Conservation (phyloP, 2,113 vertebrate genomes). For the Trinectes maculatus region DNA sequence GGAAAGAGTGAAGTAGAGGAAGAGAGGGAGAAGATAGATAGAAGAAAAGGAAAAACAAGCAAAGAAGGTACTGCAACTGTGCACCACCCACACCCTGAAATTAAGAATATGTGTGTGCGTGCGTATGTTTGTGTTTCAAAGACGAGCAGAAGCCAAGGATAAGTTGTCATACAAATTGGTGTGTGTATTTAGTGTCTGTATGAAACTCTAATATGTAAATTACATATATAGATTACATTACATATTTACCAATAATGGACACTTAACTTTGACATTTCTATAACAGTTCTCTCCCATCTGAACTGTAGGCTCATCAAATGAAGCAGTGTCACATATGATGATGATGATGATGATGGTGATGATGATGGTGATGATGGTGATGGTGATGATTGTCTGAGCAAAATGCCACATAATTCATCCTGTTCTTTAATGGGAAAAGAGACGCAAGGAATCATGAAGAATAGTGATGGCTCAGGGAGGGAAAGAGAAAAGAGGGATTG, state of each 20-base stretch:
- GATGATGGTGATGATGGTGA: constrained; percentile 45
- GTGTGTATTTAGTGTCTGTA: too few species aligned
- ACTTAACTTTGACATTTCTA: too few species aligned
- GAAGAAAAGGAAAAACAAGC: background rate
- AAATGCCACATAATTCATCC: constrained; percentile 61
- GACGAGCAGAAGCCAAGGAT: too few species aligned
- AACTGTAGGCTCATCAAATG: too few species aligned
- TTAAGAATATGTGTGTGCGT: background rate
- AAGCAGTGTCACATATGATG: too few species aligned
- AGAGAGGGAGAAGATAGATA: background rate
- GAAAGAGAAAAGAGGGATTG: background rate
- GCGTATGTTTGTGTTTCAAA: background rate
- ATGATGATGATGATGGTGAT: too few species aligned
- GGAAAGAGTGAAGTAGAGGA: background rate
- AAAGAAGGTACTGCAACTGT: too few species aligned
- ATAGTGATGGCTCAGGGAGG: background rate
- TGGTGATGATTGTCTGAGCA: constrained; percentile 63
- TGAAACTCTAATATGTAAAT: background rate
- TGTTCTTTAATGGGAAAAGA: constrained; percentile 17
- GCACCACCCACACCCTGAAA: too few species aligned
- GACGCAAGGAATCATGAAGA: background rate
- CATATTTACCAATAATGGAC: background rate
- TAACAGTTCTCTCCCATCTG: too few species aligned
- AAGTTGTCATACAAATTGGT: too few species aligned
- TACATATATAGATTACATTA: background rate